Percentiles rank a stretch among this genome's conserved stretches.
phyloP scores from a whole-genome alignment of 2,888 invertebrate species.

The Macrosiphum euphorbiae region DNA sequence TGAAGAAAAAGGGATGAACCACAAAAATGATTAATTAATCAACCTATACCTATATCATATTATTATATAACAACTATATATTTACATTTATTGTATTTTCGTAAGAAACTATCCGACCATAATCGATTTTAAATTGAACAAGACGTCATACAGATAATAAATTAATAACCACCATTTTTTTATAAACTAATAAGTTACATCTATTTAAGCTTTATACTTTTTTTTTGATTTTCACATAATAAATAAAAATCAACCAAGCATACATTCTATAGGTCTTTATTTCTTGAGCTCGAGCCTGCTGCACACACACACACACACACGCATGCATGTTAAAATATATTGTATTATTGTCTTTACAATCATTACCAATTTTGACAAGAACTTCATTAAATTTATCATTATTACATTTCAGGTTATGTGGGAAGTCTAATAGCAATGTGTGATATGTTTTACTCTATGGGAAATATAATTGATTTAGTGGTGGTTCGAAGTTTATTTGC shows the following conservation, averaged over 20 bases:
- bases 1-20: too few relatives aligned
- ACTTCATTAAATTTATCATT: background rate
- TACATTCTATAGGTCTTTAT: too few relatives aligned
- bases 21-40: too few relatives aligned
- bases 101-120: background rate
- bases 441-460: constrained; percentile 22
- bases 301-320: background rate
- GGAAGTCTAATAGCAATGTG: constrained; percentile 51
- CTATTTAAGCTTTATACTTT: background rate
- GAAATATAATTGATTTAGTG: constrained; percentile 26
- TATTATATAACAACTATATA: background rate
- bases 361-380: background rate
- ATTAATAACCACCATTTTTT: background rate
- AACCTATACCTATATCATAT: background rate
- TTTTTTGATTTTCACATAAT: background rate
- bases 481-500: background rate
- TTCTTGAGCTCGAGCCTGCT: too few relatives aligned
- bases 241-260: background rate
- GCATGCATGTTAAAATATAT: background rate
- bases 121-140: background rate
- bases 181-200: background rate
- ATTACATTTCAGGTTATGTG: constrained; percentile 12
- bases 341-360: background rate
- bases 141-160: too few relatives aligned
- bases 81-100: background rate